A percentile compares a stretch with the other conserved stretches of the same genome.
Evolutionary conservation across 2,888 invertebrate species (phyloP).

Genomic region (Electrophaes corylata): DNA sequence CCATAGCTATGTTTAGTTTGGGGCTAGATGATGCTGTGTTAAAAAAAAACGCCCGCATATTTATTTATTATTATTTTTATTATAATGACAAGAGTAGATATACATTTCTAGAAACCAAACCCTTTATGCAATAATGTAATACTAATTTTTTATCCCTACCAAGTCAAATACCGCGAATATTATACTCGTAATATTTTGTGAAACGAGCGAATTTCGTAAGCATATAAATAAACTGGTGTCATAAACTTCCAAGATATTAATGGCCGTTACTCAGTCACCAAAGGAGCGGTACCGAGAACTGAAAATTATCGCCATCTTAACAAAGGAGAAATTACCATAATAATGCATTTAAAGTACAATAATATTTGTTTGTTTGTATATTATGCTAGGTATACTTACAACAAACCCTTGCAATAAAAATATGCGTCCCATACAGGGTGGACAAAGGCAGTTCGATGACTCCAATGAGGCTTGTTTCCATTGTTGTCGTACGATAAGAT

Average conservation of each 20-base stretch:
- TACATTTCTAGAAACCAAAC: too few species aligned
- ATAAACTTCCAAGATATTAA: slow-evolving; percentile 4
- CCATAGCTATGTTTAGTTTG: too few species aligned
- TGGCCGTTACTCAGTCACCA: not conserved
- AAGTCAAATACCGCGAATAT: too few species aligned
- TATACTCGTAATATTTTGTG: not conserved
- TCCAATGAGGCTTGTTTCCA: slow-evolving; percentile 52
- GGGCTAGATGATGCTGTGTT: too few species aligned
- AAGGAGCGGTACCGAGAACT: slow-evolving; percentile 27
- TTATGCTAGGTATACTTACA: slow-evolving; percentile 5
- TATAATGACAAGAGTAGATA: too few species aligned
- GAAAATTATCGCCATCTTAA: slow-evolving; percentile 27
- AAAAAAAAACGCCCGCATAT: too few species aligned
- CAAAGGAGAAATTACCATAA: slow-evolving; percentile 31
- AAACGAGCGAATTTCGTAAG: not conserved
- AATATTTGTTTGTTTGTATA: slow-evolving; percentile 25
- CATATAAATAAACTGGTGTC: not conserved
- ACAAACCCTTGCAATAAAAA: slow-evolving; percentile 57
- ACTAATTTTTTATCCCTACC: too few species aligned
- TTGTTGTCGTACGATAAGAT: slow-evolving; percentile 33
- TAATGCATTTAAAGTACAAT: slow-evolving; percentile 23
- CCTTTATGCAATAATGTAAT: too few species aligned
- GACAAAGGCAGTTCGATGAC: slow-evolving; percentile 80
- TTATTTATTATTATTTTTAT: too few species aligned
- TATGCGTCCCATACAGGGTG: slow-evolving; percentile 69